Base-by-base conservation (phyloP, 2,888 invertebrate genomes). In the Morpho helenor region DNA sequence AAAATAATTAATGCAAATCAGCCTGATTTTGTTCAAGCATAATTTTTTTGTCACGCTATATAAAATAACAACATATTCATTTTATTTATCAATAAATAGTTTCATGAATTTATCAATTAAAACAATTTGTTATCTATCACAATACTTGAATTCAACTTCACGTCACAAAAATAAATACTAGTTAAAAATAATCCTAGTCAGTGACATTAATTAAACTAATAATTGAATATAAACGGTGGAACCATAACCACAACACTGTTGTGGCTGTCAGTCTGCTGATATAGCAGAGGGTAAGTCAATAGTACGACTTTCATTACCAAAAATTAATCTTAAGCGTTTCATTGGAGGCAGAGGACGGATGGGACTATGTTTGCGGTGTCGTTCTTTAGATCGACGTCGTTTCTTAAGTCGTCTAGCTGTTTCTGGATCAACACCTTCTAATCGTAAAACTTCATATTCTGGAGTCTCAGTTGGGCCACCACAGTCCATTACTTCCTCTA, bases 221-320 rank as follows among this genome's bases (percentile, higher is more conserved):
- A 87, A 87, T 84, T 87, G 86, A 85, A 84, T 84, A 79, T 81
- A 77, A 83, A 85, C 89, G 88, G 89, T 89, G 89, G 89, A 88
- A 83, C 83, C 76, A 77, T 80, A 81, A 81, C 82, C 79, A 81
- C 81, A 85, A 80, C 77, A 66, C 77, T 75, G 70, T 80, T 79
- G 83, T 74, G 81, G 79, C 83, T 82, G 90, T 91, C 91, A 90
- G 87, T 90, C 90, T 82, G 91, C 92, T 76, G 91, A 89, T 74
- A 93, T 91, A 87, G 93, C 93, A 88, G 95, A 92, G 84, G 97
- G 96, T 91, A 97, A 93, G 91, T 97, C 95, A 78, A 97, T 97
- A 77, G 96, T 96, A 77, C 94, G 95, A 76, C 96, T 95, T 83
- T 97, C 97, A 81, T 96, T 96, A 70, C 97, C 97, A 75, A 97